Evolutionary conservation across 2,113 vertebrate species (phyloP), one percentile per base, ranked within the genome.

Genomic region (Zapus hudsonius): DNA sequence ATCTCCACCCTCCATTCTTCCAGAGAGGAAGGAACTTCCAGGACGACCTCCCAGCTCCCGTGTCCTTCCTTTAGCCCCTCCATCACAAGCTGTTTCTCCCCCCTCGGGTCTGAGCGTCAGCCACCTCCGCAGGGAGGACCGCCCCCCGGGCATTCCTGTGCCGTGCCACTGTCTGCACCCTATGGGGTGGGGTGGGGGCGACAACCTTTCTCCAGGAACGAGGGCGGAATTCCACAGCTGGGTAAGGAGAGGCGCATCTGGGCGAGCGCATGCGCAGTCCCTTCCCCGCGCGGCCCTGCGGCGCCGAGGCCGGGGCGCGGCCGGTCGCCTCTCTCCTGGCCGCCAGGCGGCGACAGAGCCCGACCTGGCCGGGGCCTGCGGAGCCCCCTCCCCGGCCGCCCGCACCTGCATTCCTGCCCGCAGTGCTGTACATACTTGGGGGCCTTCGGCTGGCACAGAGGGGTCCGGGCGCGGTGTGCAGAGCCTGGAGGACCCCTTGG

Each of bases 321-420:
- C 84, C 2, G 3, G 74, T 72, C 10, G 11, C 23, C 19, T 40
- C 47, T 25, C 38, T 12, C 10, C 70, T 31, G 10, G 72, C 91
- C 95, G 47, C 93, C 89, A 96, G 95, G 96, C 59, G 96, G 95
- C 91, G 23, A 44, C 75, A 92, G 72, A 92, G 81, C 47, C 33
- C 0, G 63, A 38, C 38, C 42, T 59, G 36, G 74, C 38, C 36
- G 13, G 5, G 9, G 23, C 17, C 27, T 22, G 23, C 0, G 17
- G 15, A 3, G 25, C 20, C 15, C 2, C 22, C 7, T 7, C n/a
- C 25, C 10, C 2, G 23, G 4, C 33, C 25, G 11, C 33, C 25
- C 16, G 13, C 8, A 44, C 33, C 64, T 29, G 40, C 40, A 42
- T n/a, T 42, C 44, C 36, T 76, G 61, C 22, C 7, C 9, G 13